Evolutionary conservation across 92 coral and sea anemone genomes (phyloP).

Genomic region (Heliopora coerulea): DNA sequence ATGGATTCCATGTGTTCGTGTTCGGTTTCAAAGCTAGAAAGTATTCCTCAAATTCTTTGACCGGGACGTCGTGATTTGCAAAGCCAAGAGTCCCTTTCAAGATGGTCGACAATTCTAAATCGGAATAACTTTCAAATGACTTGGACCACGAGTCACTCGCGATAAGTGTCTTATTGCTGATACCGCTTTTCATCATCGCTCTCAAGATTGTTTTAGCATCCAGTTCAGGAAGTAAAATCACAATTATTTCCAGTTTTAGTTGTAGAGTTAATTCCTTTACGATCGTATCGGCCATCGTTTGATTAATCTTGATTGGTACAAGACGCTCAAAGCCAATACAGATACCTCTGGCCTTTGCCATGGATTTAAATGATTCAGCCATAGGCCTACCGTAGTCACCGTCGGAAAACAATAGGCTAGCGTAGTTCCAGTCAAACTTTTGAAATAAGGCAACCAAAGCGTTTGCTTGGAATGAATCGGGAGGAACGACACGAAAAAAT

Average conservation of each 20-base stretch:
- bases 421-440: constrained; percentile 63
- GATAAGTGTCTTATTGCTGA: constrained; percentile 50
- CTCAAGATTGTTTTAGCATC: constrained; percentile 43
- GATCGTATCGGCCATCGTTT: constrained; percentile 18
- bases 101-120: constrained; percentile 41
- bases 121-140: constrained; percentile 40
- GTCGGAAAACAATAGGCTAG: constrained; percentile 55
- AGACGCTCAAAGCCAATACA: constrained; percentile 59
- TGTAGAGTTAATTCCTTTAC: constrained; percentile 28
- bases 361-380: constrained; percentile 57
- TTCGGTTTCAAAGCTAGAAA: constrained; percentile 54
- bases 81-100: constrained; percentile 65
- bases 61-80: constrained; percentile 49
- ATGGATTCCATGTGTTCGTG: constrained; percentile 52
- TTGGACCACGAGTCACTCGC: constrained; percentile 63
- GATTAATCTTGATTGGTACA: constrained; percentile 38
- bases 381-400: constrained; percentile 61
- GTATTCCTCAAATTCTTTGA: constrained; percentile 56
- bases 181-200: constrained; percentile 38
- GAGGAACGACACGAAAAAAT: constrained; percentile 63
- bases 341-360: constrained; percentile 52
- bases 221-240: constrained; percentile 46
- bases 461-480: constrained; percentile 62
- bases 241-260: constrained; percentile 34
- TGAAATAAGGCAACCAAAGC: constrained; percentile 54